Percentiles rank a stretch among this genome's conserved stretches.
Conservation (phyloP, 2,888 invertebrate species). For the Drosophila putrida region DNA sequence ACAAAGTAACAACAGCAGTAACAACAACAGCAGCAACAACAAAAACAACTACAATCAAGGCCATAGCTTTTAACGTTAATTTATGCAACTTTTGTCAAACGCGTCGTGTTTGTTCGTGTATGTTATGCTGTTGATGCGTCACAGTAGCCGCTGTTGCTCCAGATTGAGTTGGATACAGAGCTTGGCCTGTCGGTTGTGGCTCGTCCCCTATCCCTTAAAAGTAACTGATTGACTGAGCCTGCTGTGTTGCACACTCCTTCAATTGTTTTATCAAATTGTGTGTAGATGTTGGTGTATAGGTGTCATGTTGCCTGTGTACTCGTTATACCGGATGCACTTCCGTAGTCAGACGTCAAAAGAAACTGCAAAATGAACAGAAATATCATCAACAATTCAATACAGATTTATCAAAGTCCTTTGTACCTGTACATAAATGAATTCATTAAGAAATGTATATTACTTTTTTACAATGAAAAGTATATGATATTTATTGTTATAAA, state of each 20-base stretch:
- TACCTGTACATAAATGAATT: neutral
- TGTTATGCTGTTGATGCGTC: constrained; percentile 39
- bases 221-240: constrained; percentile 54
- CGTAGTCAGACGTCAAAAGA: constrained; percentile 51
- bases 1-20: constrained; percentile 71
- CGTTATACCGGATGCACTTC: constrained; percentile 60
- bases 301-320: constrained; percentile 46
- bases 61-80: constrained; percentile 79
- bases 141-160: constrained; percentile 31
- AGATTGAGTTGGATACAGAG: constrained; percentile 26
- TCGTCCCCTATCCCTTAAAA: constrained; percentile 32
- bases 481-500: no score
- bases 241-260: constrained; percentile 19
- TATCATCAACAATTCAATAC: constrained; percentile 68
- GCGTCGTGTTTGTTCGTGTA: constrained; percentile 52
- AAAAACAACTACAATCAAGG: constrained; percentile 39
- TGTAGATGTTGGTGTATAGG: constrained; percentile 16
- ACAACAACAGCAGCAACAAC: constrained; percentile 4
- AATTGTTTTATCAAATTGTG: constrained; percentile 20
- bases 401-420: constrained; percentile 14
- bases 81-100: constrained; percentile 81
- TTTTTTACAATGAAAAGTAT: no score
- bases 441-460: no score
- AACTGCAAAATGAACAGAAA: constrained; percentile 37
- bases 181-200: constrained; percentile 9